A percentile compares a stretch with the other conserved stretches of the same genome.
Evolutionary conservation across 2,888 invertebrate genomes (phyloP).

Genomic region (Abscondita cerata): DNA sequence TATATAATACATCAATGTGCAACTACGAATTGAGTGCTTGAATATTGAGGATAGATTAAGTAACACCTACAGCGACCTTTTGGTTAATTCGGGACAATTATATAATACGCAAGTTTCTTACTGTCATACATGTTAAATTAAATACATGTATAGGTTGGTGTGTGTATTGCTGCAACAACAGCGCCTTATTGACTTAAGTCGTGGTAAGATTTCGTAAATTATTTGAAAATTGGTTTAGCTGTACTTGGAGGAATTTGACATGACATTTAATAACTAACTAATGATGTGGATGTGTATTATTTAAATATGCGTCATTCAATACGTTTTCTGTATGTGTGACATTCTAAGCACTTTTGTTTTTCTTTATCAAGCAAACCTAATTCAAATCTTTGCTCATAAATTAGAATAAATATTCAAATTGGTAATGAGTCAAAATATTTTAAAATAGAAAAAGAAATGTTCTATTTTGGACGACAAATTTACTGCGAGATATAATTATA

Average conservation of each 20-base stretch:
- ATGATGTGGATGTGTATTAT: too few species aligned
- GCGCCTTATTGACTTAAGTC: neutral
- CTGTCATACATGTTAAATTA: conserved; percentile 17
- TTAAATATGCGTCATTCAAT: too few species aligned
- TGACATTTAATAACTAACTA: too few species aligned
- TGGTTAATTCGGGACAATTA: conserved; percentile 49
- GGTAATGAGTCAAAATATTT: too few species aligned
- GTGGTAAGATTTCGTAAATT: neutral
- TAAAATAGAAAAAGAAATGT: too few species aligned
- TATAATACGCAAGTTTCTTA: conserved; percentile 39
- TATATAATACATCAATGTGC: conserved; percentile 45
- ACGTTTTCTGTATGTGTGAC: too few species aligned
- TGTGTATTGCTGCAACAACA: neutral
- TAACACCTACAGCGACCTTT: conserved; percentile 51
- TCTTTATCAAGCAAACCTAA: too few species aligned
- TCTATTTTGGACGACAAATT: too few species aligned
- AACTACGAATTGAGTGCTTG: conserved; percentile 47
- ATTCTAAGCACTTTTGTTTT: too few species aligned
- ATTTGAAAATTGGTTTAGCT: conserved; percentile 4
- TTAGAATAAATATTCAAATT: too few species aligned
- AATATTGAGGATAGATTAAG: conserved; percentile 43
- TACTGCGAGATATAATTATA: too few species aligned
- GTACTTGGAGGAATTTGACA: neutral
- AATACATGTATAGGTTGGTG: neutral
- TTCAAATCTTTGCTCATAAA: too few species aligned